phyloP scores from a whole-genome alignment of 1,140 invertebrate genomes.

The Platyscapa corneri region DNA sequence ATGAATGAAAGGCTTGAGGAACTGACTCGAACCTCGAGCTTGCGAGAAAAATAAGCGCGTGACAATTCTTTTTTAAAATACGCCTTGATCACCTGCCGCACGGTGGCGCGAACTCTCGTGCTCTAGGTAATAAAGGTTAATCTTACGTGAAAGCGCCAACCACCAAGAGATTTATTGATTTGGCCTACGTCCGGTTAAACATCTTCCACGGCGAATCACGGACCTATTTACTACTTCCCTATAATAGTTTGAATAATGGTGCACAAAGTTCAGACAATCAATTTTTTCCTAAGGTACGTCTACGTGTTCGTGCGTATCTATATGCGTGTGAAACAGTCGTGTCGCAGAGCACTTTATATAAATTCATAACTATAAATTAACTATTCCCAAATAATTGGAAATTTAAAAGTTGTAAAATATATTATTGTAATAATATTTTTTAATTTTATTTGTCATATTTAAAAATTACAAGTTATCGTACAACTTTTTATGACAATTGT shows the following conservation, averaged over 20 bases:
- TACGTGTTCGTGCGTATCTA: too few species aligned
- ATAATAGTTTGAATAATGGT: not conserved
- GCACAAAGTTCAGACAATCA: not conserved
- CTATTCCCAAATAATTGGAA: not conserved
- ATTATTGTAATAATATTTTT: not conserved
- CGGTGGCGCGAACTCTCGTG: not conserved
- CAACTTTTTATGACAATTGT: not conserved
- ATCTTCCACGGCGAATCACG: not conserved
- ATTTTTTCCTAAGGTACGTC: not conserved
- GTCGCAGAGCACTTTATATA: not conserved
- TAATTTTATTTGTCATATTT: not conserved
- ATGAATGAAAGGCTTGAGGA: constrained; percentile 20
- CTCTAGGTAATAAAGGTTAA: not conserved
- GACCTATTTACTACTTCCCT: not conserved
- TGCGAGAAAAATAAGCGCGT: constrained; percentile 4
- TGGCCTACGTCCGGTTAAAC: not conserved
- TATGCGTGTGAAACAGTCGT: not conserved
- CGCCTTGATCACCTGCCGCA: constrained; percentile 9
- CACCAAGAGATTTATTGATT: constrained; percentile 7
- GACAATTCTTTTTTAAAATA: constrained; percentile 29
- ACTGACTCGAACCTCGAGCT: not conserved
- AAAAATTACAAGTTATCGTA: not conserved
- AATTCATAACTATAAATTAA: not conserved
- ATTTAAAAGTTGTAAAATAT: not conserved
- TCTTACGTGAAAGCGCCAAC: not conserved